phyloP scores from a whole-genome alignment of 2,888 invertebrate genomes.

The Acanthosoma haemorrhoidale region DNA sequence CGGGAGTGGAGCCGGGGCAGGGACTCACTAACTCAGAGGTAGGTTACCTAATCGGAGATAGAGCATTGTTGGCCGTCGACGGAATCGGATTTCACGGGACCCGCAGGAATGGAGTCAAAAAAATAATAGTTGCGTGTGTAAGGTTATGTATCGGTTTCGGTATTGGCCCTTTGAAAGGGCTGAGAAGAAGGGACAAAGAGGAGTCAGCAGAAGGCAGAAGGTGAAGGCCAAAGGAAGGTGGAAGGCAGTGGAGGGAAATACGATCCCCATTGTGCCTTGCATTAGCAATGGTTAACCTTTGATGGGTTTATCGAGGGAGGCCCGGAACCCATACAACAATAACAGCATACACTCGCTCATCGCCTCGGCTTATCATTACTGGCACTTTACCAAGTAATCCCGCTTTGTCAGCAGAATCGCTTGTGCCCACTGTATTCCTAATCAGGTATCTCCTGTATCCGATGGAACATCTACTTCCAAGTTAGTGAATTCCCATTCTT shows the following conservation, averaged over 20 bases:
- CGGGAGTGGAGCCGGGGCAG: no score
- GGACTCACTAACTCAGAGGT: no score
- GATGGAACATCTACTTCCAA: no score
- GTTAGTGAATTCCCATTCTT: no score
- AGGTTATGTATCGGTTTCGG: not conserved
- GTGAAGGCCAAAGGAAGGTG: not conserved
- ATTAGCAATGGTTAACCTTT: constrained; percentile 27
- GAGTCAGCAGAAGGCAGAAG: not conserved
- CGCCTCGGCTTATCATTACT: not conserved
- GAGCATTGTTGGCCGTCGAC: no score
- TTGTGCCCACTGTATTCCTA: no score
- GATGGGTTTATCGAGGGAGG: constrained; percentile 2
- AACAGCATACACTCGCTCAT: not conserved
- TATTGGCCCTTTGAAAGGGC: not conserved
- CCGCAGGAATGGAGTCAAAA: not conserved
- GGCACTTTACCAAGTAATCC: constrained; percentile 7
- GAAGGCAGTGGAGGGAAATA: not conserved
- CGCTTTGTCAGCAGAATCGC: no score
- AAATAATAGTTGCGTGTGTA: not conserved
- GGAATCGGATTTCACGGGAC: not conserved
- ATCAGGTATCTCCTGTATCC: no score
- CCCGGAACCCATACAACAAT: constrained; percentile 15
- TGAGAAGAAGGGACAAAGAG: not conserved
- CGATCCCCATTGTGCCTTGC: constrained; percentile 15
- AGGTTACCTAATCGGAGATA: no score